These are phyloP conservation scores for Melopsittacus undulatus DNA, from an alignment of 2,797 vertebrate species.

Conservation along the genomic window DNA sequence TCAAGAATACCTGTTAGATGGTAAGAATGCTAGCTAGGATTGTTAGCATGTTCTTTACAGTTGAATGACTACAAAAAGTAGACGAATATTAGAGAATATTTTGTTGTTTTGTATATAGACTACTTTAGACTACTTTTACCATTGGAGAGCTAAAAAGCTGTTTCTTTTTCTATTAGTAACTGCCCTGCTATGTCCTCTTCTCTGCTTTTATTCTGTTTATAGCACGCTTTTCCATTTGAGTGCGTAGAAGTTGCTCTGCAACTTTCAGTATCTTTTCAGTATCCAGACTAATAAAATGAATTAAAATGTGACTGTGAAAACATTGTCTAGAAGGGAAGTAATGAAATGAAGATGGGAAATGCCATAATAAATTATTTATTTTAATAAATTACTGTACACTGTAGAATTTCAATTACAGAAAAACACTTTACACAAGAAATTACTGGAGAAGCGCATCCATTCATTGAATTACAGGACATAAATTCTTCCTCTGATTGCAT, in stretches of 20 bases:
- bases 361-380: conserved; percentile 62
- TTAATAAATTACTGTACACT: conserved; percentile 62
- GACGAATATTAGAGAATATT: background rate
- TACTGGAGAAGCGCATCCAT: conserved; percentile 55
- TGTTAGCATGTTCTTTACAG: background rate
- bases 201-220: background rate
- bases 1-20: background rate
- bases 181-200: background rate
- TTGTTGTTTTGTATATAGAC: background rate
- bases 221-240: background rate
- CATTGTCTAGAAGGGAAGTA: conserved; percentile 11
- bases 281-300: background rate
- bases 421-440: conserved; percentile 70
- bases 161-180: background rate
- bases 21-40: background rate
- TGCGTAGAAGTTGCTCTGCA: background rate
- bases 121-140: background rate
- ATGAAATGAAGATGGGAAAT: conserved; percentile 43
- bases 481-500: conserved; percentile 67
- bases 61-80: background rate
- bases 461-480: conserved; percentile 67
- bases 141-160: background rate
- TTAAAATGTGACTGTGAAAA: background rate
- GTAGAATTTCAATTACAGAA: conserved; percentile 70
- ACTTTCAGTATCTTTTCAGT: background rate